Base-by-base conservation (phyloP, 1,140 invertebrate species). In the Ips nitidus region DNA sequence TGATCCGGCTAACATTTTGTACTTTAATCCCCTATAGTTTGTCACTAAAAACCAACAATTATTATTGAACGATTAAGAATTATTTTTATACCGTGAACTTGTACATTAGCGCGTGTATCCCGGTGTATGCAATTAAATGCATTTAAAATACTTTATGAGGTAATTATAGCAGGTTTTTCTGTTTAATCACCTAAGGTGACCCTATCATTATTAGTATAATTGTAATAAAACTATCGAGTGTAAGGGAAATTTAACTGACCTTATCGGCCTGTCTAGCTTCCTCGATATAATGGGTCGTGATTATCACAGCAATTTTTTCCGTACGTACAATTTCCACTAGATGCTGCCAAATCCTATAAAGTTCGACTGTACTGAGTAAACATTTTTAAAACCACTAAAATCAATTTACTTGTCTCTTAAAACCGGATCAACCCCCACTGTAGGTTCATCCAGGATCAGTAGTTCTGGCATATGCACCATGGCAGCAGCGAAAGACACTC, bases 251-350 rank as follows among this genome's bases (percentile, higher is more conserved):
- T 38, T 56, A 37, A 39, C 22, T n/a, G 40, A 95, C 94, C 83
- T 85, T 89, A 80, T 94, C 83, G 7, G 93, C 91, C 78, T 94
- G 89, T 76, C 89, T 87, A 1, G 94, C 90, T 82, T 98, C 95
- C 78, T 97, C 94, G 52, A 97, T 95, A 76, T 98, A 98, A 83
- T 98, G 95, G 6, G 95, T 98, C 0, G 95, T 98, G 52, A 98
- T 95, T 50, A 98, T 89, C 41, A 93, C 85, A 1, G 91, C 88
- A 47, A 88, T 89, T 22, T 86, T 86, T 39, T 87, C 83, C 68
- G 86, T 86, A 69, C 83, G 80, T 6, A 93, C 88, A 6, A 95
- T 84, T 63, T 90, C 88, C 0, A 91, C 83, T 37, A 98, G 82
- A 78, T 94, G 91, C 41, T 93, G 85, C 95, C 95, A 98, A 75